Evolutionary conservation across 1,140 invertebrate species (phyloP).

Genomic region (Steinernema feltiae): DNA sequence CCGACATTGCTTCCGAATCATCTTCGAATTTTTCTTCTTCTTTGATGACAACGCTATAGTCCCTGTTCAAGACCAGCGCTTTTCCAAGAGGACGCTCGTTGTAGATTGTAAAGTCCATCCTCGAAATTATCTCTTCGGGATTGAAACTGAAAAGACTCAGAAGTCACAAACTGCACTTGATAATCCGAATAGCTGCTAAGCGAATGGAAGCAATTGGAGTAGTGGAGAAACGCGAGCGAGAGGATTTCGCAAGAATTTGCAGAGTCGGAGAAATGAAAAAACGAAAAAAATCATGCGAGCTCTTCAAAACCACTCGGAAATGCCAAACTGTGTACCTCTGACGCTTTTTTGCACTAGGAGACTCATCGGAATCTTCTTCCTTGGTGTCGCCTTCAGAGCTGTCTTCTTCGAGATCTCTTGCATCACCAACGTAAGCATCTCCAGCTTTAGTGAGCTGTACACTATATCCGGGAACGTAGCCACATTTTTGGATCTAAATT

Average conservation of each 20-base stretch:
- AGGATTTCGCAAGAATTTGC: no score
- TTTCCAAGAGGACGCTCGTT: not conserved
- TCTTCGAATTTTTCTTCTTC: not conserved
- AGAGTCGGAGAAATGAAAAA: no score
- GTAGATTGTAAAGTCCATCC: conserved; percentile 18
- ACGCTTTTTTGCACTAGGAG: no score
- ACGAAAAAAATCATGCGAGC: no score
- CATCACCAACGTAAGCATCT: not conserved
- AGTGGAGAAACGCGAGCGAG: no score
- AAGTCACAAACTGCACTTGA: no score
- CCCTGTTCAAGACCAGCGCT: not conserved
- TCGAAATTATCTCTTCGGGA: conserved; percentile 17
- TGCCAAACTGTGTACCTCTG: no score
- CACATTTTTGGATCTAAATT: conserved; percentile 17
- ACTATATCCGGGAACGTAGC: conserved; percentile 21
- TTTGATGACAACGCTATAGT: not conserved
- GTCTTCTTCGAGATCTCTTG: not conserved
- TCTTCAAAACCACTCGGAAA: no score
- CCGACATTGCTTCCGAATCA: not conserved
- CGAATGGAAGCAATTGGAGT: no score
- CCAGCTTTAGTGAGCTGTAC: not conserved
- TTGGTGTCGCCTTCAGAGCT: not conserved
- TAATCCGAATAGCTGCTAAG: no score
- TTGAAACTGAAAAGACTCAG: conserved; percentile 22
- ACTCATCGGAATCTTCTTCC: no score